Evolutionary conservation across 1,140 invertebrate species (phyloP).

Genomic region (Diorhabda elongata): DNA sequence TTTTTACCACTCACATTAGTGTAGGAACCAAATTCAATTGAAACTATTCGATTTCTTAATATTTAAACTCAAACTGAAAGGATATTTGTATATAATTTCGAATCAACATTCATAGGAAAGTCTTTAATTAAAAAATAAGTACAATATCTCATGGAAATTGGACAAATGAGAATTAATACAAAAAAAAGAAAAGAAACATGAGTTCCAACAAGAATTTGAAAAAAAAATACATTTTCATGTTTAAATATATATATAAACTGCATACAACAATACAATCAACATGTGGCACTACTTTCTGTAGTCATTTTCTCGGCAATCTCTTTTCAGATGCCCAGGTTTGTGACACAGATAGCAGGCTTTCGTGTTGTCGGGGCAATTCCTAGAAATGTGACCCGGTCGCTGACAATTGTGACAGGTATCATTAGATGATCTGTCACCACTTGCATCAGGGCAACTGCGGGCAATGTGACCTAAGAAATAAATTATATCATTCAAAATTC

Average conservation of each 20-base stretch:
- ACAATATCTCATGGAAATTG: conserved; percentile 21
- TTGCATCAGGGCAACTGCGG: conserved; percentile 73
- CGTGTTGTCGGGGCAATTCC: conserved; percentile 79
- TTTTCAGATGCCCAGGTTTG: conserved; percentile 84
- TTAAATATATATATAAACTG: conserved; percentile 27
- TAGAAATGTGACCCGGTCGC: conserved; percentile 79
- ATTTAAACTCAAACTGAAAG: too few relatives aligned
- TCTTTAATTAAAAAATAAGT: conserved; percentile 16
- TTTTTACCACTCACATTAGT: too few relatives aligned
- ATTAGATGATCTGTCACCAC: conserved; percentile 39
- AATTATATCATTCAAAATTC: not conserved
- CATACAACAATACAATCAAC: conserved; percentile 29
- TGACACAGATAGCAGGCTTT: conserved; percentile 87
- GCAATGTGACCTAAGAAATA: conserved; percentile 67
- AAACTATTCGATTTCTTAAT: too few relatives aligned
- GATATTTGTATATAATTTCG: too few relatives aligned
- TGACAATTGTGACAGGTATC: conserved; percentile 86
- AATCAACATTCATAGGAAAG: conserved; percentile 9
- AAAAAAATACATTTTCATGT: conserved; percentile 22
- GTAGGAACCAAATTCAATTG: too few relatives aligned
- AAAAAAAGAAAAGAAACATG: conserved; percentile 26
- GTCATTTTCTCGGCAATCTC: conserved; percentile 75
- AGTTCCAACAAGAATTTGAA: conserved; percentile 22
- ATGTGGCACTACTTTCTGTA: conserved; percentile 38
- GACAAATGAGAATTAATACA: conserved; percentile 10